Evolutionary conservation across 1,140 invertebrate species (phyloP), one percentile per base, ranked within the genome.

Genomic region (Himalopsyche phryganea): DNA sequence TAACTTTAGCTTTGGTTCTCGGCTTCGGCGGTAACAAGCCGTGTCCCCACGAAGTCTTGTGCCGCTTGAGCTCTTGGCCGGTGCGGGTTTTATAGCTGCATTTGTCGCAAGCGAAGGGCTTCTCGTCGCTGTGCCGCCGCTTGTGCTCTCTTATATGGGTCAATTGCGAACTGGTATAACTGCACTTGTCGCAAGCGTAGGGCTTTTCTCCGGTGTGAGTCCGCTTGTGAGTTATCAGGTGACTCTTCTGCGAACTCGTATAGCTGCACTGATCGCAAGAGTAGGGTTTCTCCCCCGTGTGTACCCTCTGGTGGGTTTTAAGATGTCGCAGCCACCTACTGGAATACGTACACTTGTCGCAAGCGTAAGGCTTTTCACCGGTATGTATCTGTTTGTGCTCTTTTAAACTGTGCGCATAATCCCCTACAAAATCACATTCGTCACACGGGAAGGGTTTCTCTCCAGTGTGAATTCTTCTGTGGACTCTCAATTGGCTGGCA

Each of bases 231-330:
- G 90, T 93, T 71, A 92, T 93, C 15, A 94, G 79, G 0, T 89
- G 91, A 50, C 85, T 88, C 38, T 28, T 28, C 50, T 53, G 50
- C 14, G 40, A n/a, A 11, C 50, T 44, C 1, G 19, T 81, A 75
- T 93, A 91, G 2, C 86, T 86, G 72, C 92, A 96, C 66, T 91
- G 81, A 71, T 90, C 92, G 71, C 92, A 96, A 44, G 86, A 85
- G 1, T 94, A 69, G 1, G 91, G 91, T 66, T 87, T 86, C 65
- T 94, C 92, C 33, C 89, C 88, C 20, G 90, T 92, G 71, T 96
- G 93, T 44, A 95, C 92, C 65, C 92, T 82, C 33, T 95, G 79
- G 76, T 96, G 92, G 1, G 92, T 94, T 80, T 94, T 94, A 13
- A 92, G 80, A 1, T 92, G 92, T 72, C 92, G 95, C 0, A 92